phyloP scores from a whole-genome alignment of 2,888 invertebrate species.

The Alentia gelatinosa region DNA sequence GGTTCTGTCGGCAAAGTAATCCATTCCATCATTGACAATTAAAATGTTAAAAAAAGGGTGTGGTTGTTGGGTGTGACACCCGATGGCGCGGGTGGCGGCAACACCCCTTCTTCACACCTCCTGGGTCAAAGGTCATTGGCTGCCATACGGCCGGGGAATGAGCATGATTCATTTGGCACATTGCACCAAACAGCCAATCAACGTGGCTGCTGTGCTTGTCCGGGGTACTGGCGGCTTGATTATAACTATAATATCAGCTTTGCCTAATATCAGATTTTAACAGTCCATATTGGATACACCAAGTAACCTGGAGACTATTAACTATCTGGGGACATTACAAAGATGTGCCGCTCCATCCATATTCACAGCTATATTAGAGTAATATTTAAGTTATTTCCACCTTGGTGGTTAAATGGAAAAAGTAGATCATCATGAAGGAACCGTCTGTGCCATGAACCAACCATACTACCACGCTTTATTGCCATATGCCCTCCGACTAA shows the following conservation, averaged over 20 bases:
- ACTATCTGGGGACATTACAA: too few relatives aligned
- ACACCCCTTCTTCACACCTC: constrained; percentile 16
- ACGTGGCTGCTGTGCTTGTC: not conserved
- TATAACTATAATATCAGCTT: not conserved
- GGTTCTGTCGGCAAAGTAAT: not conserved
- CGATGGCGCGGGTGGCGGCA: not conserved
- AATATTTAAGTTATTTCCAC: too few relatives aligned
- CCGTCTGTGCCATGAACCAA: too few relatives aligned
- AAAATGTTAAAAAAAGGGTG: constrained; percentile 29
- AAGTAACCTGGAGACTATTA: too few relatives aligned
- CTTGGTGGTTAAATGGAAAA: too few relatives aligned
- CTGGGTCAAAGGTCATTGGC: not conserved
- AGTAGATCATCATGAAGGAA: too few relatives aligned
- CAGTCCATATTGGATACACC: not conserved
- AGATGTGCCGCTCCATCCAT: too few relatives aligned
- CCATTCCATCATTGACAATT: constrained; percentile 50
- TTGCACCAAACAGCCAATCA: constrained; percentile 48
- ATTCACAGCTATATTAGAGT: too few relatives aligned
- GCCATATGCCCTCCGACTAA: too few relatives aligned
- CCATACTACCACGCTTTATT: too few relatives aligned
- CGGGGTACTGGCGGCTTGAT: not conserved
- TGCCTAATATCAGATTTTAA: not conserved
- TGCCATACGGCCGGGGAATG: constrained; percentile 17
- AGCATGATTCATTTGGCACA: not conserved
- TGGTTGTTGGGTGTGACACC: not conserved